Evolutionary conservation across 1,140 invertebrate species (phyloP), one percentile per base, ranked within the genome.

Genomic region (Drosophila pseudoananassae): DNA sequence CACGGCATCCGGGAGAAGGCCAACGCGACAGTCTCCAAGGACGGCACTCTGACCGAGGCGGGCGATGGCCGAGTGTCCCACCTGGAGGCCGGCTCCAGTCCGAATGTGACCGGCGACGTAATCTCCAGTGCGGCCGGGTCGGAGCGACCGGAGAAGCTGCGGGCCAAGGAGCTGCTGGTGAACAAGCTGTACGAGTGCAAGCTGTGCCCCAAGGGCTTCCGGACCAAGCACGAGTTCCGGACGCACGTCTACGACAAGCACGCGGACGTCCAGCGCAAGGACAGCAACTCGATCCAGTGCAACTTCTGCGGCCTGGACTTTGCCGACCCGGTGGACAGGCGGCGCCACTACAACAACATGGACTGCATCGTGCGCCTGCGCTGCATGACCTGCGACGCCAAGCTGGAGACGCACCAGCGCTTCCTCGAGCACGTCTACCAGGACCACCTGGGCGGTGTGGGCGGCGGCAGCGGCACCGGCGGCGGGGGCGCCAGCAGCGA

Each of bases 171-270:
- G 15, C 59, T 92, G 52, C 56, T 92, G 12, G 81, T 90, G 2
- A 92, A 92, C 52, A 92, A 92, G 56, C 77, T 92, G 4, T 92
- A 92, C 57, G 91, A 91, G 25, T 92, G 91, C 51, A 90, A 91
- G 51, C 61, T 92, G 0, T 92, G 91, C 23, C 79, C 91, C 0
- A 89, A 92, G 49, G 78, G 84, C 0, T 92, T 91, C 54, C 89
- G 91, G 40, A 79, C 91, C 15, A 92, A 92, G 66, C 78, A 91
- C 60, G 91, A 92, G 59, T 92, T 92, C 49, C 90, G 91, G 49
- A 85, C 83, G 3, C 91, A 92, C 63, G 91, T 92, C 2, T 91
- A 92, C 38, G 90, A 92, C 29, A 88, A 90, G 52, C 91, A 92
- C 63, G 87, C 79, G n/a, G 91, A 92, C 53, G 79, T 80, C 8